phyloP scores from a whole-genome alignment of 1,140 invertebrate genomes.

The Paramacrobiotus metropolitanus region DNA sequence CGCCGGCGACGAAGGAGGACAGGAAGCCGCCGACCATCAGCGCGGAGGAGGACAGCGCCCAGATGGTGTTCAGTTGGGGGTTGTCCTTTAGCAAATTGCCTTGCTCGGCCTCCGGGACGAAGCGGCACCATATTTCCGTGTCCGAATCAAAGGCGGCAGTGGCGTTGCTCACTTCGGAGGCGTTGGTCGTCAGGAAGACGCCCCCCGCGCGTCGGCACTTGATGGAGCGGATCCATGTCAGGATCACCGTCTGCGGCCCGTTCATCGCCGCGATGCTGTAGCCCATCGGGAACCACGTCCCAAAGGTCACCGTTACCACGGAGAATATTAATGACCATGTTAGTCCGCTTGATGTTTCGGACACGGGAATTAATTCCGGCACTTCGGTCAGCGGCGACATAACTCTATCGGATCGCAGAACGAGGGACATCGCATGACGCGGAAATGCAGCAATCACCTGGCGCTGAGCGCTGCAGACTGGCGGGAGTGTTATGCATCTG shows the following conservation, averaged over 20 bases:
- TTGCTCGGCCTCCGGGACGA: background rate
- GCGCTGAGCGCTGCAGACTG: too few relatives aligned
- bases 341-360: too few relatives aligned
- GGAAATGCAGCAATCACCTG: too few relatives aligned
- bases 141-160: background rate
- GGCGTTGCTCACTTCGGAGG: too few relatives aligned
- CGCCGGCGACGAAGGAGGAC: background rate
- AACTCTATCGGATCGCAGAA: too few relatives aligned
- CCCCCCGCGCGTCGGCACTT: background rate
- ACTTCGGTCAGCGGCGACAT: too few relatives aligned
- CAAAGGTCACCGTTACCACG: background rate
- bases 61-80: background rate
- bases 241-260: background rate
- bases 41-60: background rate
- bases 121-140: background rate
- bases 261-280: background rate
- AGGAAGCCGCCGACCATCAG: background rate
- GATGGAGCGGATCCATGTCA: background rate
- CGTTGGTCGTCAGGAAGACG: too few relatives aligned
- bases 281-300: background rate
- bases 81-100: background rate
- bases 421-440: too few relatives aligned
- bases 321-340: too few relatives aligned
- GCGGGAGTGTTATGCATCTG: too few relatives aligned
- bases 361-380: too few relatives aligned